phyloP scores from a whole-genome alignment of 2,888 invertebrate species.

The Xestoiulus laeticollis region DNA sequence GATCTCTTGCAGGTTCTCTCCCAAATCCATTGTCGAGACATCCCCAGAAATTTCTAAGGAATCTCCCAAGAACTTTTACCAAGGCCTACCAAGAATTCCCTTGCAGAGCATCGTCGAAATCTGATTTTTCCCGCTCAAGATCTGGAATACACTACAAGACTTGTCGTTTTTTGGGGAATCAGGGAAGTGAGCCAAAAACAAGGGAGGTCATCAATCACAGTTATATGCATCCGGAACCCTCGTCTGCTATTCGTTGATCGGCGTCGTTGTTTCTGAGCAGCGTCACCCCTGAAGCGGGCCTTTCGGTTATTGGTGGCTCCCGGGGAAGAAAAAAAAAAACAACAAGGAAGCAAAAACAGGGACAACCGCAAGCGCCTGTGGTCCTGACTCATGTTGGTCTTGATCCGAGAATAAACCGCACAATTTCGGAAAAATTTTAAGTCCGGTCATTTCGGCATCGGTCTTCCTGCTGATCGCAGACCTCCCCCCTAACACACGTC shows the following conservation, averaged over 20 bases:
- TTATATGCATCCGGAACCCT: neutral
- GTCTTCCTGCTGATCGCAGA: neutral
- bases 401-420: neutral
- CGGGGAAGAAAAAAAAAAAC: too few relatives aligned
- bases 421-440: neutral
- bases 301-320: constrained; percentile 24
- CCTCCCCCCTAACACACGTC: too few relatives aligned
- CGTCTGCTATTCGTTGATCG: constrained; percentile 1
- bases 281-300: constrained; percentile 16
- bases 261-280: neutral
- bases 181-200: constrained; percentile 17
- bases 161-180: neutral
- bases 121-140: neutral
- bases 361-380: neutral
- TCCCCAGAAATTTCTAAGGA: neutral
- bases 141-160: neutral
- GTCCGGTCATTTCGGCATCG: neutral
- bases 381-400: constrained; percentile 10
- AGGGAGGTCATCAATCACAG: neutral
- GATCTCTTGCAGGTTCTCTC: neutral
- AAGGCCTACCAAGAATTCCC: neutral
- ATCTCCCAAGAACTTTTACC: neutral
- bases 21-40: neutral
- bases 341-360: constrained; percentile 16
- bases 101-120: neutral